Conservation (phyloP, 2,888 invertebrate genomes). For the Tolmerus cingulatus region DNA sequence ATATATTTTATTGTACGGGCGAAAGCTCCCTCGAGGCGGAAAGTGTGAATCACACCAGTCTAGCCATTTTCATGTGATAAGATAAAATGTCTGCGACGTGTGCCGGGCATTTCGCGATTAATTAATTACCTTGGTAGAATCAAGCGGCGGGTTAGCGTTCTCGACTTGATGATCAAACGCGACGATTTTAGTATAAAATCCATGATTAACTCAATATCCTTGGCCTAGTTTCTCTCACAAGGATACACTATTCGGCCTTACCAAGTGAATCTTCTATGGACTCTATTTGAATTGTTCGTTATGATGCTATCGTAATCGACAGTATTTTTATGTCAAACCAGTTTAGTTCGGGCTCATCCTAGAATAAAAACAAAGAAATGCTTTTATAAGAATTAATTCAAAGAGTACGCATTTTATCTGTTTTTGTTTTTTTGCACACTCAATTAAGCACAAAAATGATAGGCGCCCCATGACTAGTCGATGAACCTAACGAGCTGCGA, state of each 20-base stretch:
- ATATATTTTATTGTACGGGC: neutral
- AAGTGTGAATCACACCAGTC: slow-evolving; percentile 5
- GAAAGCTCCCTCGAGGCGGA: neutral
- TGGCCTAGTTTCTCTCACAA: neutral
- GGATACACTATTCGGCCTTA: neutral
- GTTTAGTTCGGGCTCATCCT: slow-evolving; percentile 60
- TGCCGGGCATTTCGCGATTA: neutral
- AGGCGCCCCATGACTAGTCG: neutral
- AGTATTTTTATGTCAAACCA: slow-evolving; percentile 60
- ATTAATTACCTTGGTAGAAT: slow-evolving; percentile 62
- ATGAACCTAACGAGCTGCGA: neutral
- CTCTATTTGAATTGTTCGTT: slow-evolving; percentile 15
- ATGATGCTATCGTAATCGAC: slow-evolving; percentile 55
- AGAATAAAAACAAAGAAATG: slow-evolving; percentile 51
- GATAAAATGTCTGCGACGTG: neutral
- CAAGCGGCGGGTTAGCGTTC: slow-evolving; percentile 61
- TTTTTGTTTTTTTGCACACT: neutral
- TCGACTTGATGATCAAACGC: slow-evolving; percentile 60
- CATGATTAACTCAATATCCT: slow-evolving; percentile 53
- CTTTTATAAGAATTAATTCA: neutral
- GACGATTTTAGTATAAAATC: slow-evolving; percentile 62
- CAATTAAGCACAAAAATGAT: neutral
- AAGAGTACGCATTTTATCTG: neutral
- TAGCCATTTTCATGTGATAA: slow-evolving; percentile 5
- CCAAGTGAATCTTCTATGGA: neutral